These are phyloP conservation scores for Eupithecia vulgata DNA, from an alignment of 2,888 invertebrate species.

Conservation along the genomic window DNA sequence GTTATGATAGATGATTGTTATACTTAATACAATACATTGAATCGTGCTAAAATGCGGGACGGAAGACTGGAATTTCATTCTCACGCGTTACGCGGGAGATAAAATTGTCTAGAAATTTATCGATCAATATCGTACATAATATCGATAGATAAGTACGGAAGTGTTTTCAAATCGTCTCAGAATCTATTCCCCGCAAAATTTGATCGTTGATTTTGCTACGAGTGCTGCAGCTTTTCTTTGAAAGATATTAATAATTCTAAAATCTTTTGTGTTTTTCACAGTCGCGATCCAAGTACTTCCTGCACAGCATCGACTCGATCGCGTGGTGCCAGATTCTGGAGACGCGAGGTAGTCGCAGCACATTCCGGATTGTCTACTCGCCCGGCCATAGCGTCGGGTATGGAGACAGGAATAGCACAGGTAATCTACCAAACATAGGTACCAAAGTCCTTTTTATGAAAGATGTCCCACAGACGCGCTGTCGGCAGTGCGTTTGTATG, in stretches of 20 bases:
- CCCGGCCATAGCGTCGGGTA: slow-evolving; percentile 64
- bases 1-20: no score
- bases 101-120: no score
- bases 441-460: no score
- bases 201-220: neutral
- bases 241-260: neutral
- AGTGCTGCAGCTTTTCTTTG: neutral
- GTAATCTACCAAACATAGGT: slow-evolving; percentile 47
- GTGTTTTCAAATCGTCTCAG: neutral
- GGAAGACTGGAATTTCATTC: no score
- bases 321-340: slow-evolving; percentile 94
- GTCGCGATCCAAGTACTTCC: slow-evolving; percentile 90
- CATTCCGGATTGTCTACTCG: slow-evolving; percentile 89
- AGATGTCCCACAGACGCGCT: no score
- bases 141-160: no score
- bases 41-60: no score
- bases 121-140: no score
- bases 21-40: no score
- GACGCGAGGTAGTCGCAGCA: slow-evolving; percentile 88
- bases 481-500: no score
- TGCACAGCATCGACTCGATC: slow-evolving; percentile 93
- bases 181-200: neutral
- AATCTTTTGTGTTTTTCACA: slow-evolving; percentile 47
- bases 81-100: no score
- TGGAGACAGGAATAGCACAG: slow-evolving; percentile 63